Base-by-base conservation (phyloP, 1,140 invertebrate species). In the Drosophila santomea region DNA sequence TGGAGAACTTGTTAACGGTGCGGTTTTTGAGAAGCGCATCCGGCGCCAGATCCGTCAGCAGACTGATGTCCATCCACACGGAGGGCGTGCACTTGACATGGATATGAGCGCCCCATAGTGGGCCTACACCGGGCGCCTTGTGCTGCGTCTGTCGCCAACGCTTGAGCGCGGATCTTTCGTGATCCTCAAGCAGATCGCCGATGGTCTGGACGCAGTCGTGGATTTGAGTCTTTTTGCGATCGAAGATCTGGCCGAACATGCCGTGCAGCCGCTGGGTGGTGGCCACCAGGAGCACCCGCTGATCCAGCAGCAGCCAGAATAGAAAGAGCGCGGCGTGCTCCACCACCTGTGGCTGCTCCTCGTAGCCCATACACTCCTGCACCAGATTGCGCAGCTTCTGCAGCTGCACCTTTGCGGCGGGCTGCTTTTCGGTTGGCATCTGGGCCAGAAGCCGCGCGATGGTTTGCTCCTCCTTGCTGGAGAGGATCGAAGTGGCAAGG, bases 281-380 rank as follows among this genome's bases (percentile, higher is more conserved):
- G 36, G 90, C 78, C 39, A 91, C 86, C 25, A 78, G 73, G 12
- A 91, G 54, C 14, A 91, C 83, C 0, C 77, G 75, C 39, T 90
- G 83, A 12, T 91, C 90, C 12, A 91, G 60, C 35, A 91, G 54
- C 50, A 91, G 61, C 90, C 90, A 91, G 32, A 91, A 91, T 0
- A 91, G 69, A 55, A 76, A 91, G 0, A 91, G 61, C 0, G 90
- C 55, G 1, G 90, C 90, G 74, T 91, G 90, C 28, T 91, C 90
- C 6, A 91, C 90, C 45, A 91, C 90, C 59, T 91, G 67, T 44
- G 90, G 90, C 71, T 91, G 78, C 56, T 91, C 90, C 59, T 91
- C 90, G 51, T 91, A 91, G 23, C 90, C 90, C 90, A 91, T 90
- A 51, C 80, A 90, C 55, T 91, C 90, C 67, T 86, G 83, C 2